Percentiles rank a stretch among this genome's conserved stretches.
phyloP scores from a whole-genome alignment of 2,888 invertebrate genomes.

The Amblyjoppa fuscipennis region DNA sequence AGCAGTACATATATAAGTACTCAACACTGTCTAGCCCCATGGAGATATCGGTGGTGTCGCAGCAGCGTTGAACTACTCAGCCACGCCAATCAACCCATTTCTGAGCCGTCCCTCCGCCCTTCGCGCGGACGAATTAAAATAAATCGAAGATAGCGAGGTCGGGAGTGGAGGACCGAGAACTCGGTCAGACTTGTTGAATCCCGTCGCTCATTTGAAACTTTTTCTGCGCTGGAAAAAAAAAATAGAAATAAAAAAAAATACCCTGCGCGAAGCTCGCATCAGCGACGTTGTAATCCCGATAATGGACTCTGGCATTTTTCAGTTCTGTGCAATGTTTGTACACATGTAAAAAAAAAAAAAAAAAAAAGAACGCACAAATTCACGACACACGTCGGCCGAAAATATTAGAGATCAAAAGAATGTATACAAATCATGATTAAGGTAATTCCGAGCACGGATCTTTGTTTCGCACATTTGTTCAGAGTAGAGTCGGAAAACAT shows the following conservation, averaged over 20 bases:
- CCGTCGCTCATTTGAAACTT: neutral
- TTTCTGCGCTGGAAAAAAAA: neutral
- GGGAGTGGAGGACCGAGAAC: neutral
- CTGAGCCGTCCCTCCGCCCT: neutral
- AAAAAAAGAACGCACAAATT: neutral
- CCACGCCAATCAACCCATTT: slow-evolving; percentile 29
- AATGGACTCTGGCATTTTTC: neutral
- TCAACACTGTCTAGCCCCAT: no score
- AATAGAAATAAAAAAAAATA: neutral
- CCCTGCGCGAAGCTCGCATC: neutral
- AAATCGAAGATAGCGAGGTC: slow-evolving; percentile 13
- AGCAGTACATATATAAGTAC: neutral
- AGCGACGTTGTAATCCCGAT: neutral
- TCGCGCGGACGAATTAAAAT: slow-evolving; percentile 12
- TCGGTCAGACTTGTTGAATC: slow-evolving; percentile 19
- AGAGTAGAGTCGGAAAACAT: neutral
- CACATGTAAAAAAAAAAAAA: neutral
- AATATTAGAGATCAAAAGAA: neutral
- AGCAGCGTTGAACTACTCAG: slow-evolving; percentile 23
- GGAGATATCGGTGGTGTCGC: slow-evolving; percentile 1
- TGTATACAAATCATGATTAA: neutral
- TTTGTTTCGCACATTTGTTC: neutral
- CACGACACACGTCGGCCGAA: neutral
- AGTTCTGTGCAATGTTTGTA: neutral
- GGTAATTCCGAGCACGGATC: neutral